Conservation (phyloP, 2,888 invertebrate species). For the Cephonodes hylas region DNA sequence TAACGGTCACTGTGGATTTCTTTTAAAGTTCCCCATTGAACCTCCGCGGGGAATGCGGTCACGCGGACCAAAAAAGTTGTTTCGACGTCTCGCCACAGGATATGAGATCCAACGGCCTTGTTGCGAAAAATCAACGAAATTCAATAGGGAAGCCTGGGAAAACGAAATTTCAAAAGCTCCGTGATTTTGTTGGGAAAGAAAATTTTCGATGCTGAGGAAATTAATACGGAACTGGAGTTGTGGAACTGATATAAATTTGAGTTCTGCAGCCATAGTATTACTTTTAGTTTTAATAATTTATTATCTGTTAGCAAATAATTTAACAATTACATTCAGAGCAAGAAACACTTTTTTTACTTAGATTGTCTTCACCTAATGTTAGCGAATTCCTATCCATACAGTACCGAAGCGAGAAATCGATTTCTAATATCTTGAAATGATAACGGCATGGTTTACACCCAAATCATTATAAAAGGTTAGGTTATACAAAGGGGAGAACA, state of each 20-base stretch:
- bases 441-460: too few species aligned
- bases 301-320: too few species aligned
- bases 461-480: too few species aligned
- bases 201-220: neutral
- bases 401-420: too few species aligned
- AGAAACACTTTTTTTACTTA: too few species aligned
- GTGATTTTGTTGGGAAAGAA: neutral
- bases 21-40: conserved; percentile 3
- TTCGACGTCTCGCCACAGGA: neutral
- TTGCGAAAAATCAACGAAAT: neutral
- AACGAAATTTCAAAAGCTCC: neutral
- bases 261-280: too few species aligned
- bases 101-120: neutral
- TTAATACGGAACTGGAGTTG: neutral
- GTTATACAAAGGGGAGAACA: too few species aligned
- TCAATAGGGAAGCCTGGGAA: neutral
- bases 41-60: neutral
- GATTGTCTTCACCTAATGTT: too few species aligned
- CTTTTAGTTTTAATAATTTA: too few species aligned
- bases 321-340: too few species aligned
- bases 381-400: too few species aligned
- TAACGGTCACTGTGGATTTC: neutral
- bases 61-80: conserved; percentile 4
- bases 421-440: too few species aligned
- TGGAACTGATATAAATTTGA: neutral